Evolutionary conservation across 2,888 invertebrate genomes (phyloP), one percentile per base, ranked within the genome.

Genomic region (Sthenelais limicola): DNA sequence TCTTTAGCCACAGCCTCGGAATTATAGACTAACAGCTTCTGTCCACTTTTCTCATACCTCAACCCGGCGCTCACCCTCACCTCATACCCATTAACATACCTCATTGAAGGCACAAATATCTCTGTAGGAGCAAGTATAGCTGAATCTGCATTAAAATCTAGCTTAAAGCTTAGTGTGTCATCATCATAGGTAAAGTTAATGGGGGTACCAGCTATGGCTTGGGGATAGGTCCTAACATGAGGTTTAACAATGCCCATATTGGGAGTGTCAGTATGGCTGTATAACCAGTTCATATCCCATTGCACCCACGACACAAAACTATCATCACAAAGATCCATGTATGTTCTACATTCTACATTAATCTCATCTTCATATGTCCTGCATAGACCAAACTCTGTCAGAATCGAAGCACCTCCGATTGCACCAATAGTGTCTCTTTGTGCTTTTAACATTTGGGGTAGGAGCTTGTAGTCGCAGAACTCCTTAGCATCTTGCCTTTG

Each of bases 331-430:
- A 69, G 47, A 52, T 77, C 67, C 71, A 82, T 67, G 26, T 77
- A 77, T 18, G 54, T 58, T 18, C 51, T 18, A 43, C 70, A 70
- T 24, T 78, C 73, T 12, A 58, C 80, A 77, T 72, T 79, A 18
- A 74, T 69, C 26, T 73, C 71, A 48, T 77, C 78, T 3, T 72
- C 67, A 21, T 73, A 66, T 12, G 71, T 68, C 18, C 73, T 76
- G 68, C 82, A 82, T 24, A 80, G 67, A 21, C 82, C 82, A 66
- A 82, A 82, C 67, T 82, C 82, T 1, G 82, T 80, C 52, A 82
- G 74, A 51, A 82, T 78, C 4, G 75, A 54, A 15, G 76, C 78
- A 26, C 67, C 67, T 12, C 67, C 67, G 28, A 47, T 35, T 3
- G 30, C 43, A 12, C 3, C 30, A 4, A 28, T 67, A 24, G 38